Evolutionary conservation across 2,113 vertebrate genomes (phyloP).

Genomic region (Gymnorhina tibicen): DNA sequence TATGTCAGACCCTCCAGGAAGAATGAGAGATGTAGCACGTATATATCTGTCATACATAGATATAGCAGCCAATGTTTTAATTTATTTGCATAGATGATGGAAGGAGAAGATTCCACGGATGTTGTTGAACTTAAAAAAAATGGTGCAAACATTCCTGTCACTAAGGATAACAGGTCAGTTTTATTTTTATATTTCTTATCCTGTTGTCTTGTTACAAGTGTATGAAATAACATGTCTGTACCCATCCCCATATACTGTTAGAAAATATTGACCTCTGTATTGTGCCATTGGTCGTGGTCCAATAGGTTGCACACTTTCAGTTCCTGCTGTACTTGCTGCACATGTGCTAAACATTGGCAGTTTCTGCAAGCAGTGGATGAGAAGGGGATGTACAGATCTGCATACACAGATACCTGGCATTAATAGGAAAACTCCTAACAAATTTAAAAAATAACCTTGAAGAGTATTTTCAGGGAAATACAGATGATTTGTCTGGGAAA

Average conservation of each 20-base stretch:
- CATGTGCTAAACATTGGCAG: background rate
- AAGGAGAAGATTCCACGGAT: background rate
- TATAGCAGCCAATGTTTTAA: background rate
- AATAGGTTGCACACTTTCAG: background rate
- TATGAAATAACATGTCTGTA: background rate
- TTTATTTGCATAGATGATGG: background rate
- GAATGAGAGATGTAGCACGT: background rate
- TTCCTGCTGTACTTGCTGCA: background rate
- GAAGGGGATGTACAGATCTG: background rate
- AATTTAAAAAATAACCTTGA: background rate
- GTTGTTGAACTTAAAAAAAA: constrained; percentile 62
- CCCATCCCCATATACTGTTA: background rate
- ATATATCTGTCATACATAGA: background rate
- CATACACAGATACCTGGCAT: background rate
- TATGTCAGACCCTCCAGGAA: background rate
- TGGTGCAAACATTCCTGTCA: constrained; percentile 61
- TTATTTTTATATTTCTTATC: background rate
- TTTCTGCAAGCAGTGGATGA: background rate
- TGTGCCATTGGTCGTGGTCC: background rate
- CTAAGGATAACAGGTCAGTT: constrained; percentile 65
- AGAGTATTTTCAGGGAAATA: background rate
- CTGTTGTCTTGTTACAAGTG: background rate
- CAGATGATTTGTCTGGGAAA: background rate
- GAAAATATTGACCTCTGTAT: background rate
- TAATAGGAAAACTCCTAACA: background rate